Evolutionary conservation across 2,888 invertebrate genomes (phyloP).

Genomic region (Tetragonisca angustula): DNA sequence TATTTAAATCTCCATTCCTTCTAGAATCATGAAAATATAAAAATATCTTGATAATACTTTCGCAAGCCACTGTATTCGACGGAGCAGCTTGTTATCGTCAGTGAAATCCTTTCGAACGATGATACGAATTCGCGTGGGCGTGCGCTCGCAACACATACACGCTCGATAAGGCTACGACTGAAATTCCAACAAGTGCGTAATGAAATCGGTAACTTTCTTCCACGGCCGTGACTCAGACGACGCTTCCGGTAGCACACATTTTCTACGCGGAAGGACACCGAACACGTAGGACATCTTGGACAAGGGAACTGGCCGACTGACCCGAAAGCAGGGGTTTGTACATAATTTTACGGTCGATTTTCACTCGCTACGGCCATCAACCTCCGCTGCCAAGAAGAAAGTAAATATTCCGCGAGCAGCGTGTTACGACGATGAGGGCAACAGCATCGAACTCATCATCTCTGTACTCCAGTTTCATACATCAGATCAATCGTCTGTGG

Average conservation of each 20-base stretch:
- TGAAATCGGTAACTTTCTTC: conserved; percentile 72
- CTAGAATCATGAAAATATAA: no score
- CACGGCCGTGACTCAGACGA: conserved; percentile 68
- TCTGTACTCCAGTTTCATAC: neutral
- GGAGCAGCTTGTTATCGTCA: conserved; percentile 48
- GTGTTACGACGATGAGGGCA: neutral
- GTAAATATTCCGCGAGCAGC: conserved; percentile 51
- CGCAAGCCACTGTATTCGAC: neutral
- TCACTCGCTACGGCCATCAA: conserved; percentile 46
- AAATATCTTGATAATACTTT: neutral
- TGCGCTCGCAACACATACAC: conserved; percentile 3
- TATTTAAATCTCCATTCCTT: no score
- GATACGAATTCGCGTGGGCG: conserved; percentile 37
- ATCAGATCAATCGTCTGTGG: no score
- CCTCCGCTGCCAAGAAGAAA: conserved; percentile 42
- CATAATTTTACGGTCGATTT: conserved; percentile 60
- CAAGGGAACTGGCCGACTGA: conserved; percentile 70
- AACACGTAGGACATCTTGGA: conserved; percentile 52
- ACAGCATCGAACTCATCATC: neutral
- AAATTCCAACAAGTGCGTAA: conserved; percentile 64
- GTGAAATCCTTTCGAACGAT: conserved; percentile 58
- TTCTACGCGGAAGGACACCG: conserved; percentile 49
- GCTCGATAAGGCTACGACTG: conserved; percentile 30
- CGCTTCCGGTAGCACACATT: conserved; percentile 77
- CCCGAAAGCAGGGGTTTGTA: conserved; percentile 64